Base-by-base conservation (phyloP, 2,888 invertebrate species). In the Julus scandinavius region DNA sequence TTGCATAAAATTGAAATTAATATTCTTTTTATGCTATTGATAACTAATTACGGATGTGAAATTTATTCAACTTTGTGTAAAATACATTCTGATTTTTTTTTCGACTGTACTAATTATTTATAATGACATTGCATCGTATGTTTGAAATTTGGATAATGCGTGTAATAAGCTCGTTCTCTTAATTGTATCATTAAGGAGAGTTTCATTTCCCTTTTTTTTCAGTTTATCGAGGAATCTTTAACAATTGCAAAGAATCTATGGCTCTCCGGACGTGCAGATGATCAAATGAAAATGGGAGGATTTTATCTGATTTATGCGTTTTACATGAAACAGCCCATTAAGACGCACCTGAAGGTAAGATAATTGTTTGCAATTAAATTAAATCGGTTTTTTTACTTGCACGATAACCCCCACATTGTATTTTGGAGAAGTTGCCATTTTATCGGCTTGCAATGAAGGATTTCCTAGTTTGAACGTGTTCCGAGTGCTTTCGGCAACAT, bases 301-400 rank as follows among this genome's bases (percentile, higher is more conserved):
- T 85, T 85, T 45, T 85, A 85, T 50, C 49, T 85, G 11, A 11
- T 85, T 11, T 85, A 85, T 45, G 85, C 85, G 15, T 45, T 85
- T 85, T 85, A 45, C n/a, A 85, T 45, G 85, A 85, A 85, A 85
- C 85, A 85, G 85, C 85, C 85, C 5, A n/a, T 85, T 11, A 85
- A 85, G 29, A 6, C 80, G 13, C 80, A 29, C 38, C 38, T 38
- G 2, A 80, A 80, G 80, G 80, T 80, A 80, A 38, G 80, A 38
- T 80, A 29, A 9, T 72, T 20, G 80, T 13, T 80, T 29, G 72
- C 29, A 9, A 20, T 72, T 72, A 72, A 72, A 9, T 29, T 29
- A 72, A 72, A 72, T 80, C 13, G 38, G 7, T 13, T 38, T 38
- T 45, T 45, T 45, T 45, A n/a, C 29, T 80, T 80, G 38, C 38